A percentile compares a stretch with the other conserved stretches of the same genome.
Evolutionary conservation across 2,888 invertebrate species (phyloP).

Genomic region (Pristionchus maxplancki): DNA sequence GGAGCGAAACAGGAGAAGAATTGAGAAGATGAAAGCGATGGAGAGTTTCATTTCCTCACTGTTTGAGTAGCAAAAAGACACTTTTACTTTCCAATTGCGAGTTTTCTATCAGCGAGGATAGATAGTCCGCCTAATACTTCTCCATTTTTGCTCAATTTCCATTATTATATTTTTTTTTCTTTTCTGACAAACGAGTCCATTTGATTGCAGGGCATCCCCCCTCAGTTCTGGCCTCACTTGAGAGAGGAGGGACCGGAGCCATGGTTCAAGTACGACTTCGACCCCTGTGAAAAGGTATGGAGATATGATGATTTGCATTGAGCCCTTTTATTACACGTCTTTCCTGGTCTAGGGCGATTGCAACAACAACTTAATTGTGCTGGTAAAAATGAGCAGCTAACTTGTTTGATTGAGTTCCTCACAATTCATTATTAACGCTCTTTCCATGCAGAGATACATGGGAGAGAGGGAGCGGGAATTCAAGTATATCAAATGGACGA

Average conservation of each 20-base stretch:
- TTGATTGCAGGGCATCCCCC: neutral
- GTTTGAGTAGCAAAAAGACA: no score
- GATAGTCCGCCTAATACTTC: no score
- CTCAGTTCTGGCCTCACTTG: neutral
- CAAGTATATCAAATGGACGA: neutral
- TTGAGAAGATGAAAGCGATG: neutral
- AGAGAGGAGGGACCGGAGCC: neutral
- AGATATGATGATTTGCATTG: neutral
- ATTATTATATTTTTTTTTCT: no score
- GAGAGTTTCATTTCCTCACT: neutral
- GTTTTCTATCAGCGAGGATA: no score
- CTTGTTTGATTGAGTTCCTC: neutral
- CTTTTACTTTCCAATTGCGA: no score
- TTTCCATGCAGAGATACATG: neutral
- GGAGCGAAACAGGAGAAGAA: neutral
- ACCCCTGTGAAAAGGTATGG: neutral
- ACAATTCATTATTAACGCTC: neutral
- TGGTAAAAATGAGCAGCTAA: no score
- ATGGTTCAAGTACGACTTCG: neutral
- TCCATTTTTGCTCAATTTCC: no score
- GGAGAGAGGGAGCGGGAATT: neutral
- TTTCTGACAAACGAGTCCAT: no score
- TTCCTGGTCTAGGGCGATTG: no score
- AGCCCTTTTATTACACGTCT: no score
- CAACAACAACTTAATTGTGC: no score